A percentile compares a stretch with the other conserved stretches of the same genome.
Conservation (phyloP, 2,113 vertebrate species). For the Prolemur simus region DNA sequence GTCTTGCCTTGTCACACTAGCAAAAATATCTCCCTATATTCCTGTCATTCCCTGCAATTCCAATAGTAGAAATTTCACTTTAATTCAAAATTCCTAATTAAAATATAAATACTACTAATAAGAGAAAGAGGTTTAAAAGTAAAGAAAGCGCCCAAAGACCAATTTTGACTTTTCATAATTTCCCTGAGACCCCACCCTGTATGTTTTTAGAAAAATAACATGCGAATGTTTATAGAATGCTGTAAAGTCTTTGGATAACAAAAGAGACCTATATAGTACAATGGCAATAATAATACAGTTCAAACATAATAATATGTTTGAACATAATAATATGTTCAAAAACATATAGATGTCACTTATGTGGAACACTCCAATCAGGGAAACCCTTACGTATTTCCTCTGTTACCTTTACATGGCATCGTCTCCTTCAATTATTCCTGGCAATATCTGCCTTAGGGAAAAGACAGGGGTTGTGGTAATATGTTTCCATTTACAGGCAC, state of each 20-base stretch:
- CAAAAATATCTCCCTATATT: neutral
- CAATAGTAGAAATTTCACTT: neutral
- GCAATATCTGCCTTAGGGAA: neutral
- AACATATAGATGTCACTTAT: neutral
- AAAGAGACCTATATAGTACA: neutral
- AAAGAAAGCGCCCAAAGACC: neutral
- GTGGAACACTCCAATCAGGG: neutral
- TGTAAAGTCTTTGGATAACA: neutral
- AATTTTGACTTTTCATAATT: conserved; percentile 18
- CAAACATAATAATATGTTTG: too few relatives aligned
- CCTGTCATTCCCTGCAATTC: neutral
- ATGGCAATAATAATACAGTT: neutral
- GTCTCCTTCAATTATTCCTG: neutral
- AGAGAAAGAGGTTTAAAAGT: neutral
- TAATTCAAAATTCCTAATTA: neutral
- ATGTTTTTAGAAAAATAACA: neutral
- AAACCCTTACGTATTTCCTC: neutral
- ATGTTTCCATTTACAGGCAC: neutral
- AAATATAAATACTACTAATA: neutral
- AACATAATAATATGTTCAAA: too few relatives aligned
- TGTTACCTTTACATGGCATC: neutral
- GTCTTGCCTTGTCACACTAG: neutral
- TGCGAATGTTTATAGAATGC: neutral
- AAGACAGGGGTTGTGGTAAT: neutral
- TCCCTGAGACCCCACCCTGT: neutral